These are phyloP conservation scores for Penaeus monodon DNA, from an alignment of 2,888 invertebrate species.

Conservation along the genomic window DNA sequence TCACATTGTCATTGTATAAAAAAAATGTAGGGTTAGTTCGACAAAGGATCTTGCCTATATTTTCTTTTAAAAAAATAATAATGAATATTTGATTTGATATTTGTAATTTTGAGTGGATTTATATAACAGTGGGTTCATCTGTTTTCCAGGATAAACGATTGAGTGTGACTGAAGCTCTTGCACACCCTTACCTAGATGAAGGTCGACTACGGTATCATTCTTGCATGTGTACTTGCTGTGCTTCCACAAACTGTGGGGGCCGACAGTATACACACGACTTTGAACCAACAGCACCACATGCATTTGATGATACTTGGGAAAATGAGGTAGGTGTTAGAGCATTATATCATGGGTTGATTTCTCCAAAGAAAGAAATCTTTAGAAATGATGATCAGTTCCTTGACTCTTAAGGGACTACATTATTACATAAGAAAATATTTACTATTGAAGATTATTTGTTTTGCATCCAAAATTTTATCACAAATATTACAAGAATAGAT, in stretches of 20 bases:
- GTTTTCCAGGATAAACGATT: slow-evolving; percentile 87
- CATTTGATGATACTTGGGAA: slow-evolving; percentile 97
- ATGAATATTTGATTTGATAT: no score
- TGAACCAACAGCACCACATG: slow-evolving; percentile 89
- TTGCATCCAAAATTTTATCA: background rate
- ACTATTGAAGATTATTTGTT: background rate
- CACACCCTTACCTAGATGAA: slow-evolving; percentile 97
- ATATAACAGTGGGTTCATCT: background rate
- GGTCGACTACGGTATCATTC: slow-evolving; percentile 98
- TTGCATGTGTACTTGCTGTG: slow-evolving; percentile 99
- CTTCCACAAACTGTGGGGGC: slow-evolving; percentile 76
- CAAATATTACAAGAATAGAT: no score
- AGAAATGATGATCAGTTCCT: background rate
- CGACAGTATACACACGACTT: slow-evolving; percentile 92
- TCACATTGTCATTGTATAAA: no score
- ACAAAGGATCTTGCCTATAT: no score
- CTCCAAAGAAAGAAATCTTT: background rate
- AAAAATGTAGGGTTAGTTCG: no score
- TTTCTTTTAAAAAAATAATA: no score
- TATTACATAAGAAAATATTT: background rate
- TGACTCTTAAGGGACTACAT: background rate
- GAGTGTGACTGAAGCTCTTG: slow-evolving; percentile 92
- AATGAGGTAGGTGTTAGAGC: slow-evolving; percentile 79
- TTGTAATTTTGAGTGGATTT: no score
- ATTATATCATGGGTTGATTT: background rate